phyloP scores from a whole-genome alignment of 2,888 invertebrate species.

The Oegoconia quadripuncta region DNA sequence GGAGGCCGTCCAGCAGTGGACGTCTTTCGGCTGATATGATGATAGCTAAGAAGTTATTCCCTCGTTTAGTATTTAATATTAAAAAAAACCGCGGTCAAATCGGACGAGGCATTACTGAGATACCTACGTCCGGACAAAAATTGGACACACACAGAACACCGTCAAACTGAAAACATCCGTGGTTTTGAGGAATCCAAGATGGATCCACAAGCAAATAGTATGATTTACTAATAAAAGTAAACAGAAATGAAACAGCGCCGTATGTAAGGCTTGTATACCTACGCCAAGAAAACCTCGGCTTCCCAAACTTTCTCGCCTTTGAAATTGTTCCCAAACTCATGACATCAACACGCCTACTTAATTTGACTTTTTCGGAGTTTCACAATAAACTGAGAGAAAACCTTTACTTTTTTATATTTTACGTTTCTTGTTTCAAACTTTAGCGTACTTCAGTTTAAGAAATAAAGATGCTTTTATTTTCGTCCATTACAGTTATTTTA shows the following conservation, averaged over 20 bases:
- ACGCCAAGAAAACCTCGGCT: conserved; percentile 24
- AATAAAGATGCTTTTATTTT: conserved; percentile 35
- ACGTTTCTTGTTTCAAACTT: conserved; percentile 42
- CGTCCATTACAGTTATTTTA: conserved; percentile 15
- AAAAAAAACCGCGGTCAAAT: too few species aligned
- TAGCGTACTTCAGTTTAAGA: conserved; percentile 28
- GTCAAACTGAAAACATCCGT: too few species aligned
- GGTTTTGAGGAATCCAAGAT: too few species aligned
- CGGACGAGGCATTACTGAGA: too few species aligned
- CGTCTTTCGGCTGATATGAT: too few species aligned
- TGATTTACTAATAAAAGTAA: background rate
- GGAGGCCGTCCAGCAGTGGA: too few species aligned
- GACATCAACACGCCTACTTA: conserved; percentile 37
- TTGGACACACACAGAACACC: too few species aligned
- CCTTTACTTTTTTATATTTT: conserved; percentile 48
- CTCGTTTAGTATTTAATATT: too few species aligned
- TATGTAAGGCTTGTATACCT: conserved; percentile 2
- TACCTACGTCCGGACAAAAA: too few species aligned
- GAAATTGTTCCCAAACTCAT: conserved; percentile 36
- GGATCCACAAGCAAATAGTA: too few species aligned
- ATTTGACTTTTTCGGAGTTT: conserved; percentile 46
- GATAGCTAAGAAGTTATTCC: too few species aligned
- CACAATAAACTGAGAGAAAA: conserved; percentile 41
- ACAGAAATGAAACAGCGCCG: conserved; percentile 5
- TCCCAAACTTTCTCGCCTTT: conserved; percentile 26